Evolutionary conservation across 37 sponge, comb jelly and placozoan genomes (phyloP), one percentile per base, ranked within the genome.

Genomic region (Spongilla lacustris): DNA sequence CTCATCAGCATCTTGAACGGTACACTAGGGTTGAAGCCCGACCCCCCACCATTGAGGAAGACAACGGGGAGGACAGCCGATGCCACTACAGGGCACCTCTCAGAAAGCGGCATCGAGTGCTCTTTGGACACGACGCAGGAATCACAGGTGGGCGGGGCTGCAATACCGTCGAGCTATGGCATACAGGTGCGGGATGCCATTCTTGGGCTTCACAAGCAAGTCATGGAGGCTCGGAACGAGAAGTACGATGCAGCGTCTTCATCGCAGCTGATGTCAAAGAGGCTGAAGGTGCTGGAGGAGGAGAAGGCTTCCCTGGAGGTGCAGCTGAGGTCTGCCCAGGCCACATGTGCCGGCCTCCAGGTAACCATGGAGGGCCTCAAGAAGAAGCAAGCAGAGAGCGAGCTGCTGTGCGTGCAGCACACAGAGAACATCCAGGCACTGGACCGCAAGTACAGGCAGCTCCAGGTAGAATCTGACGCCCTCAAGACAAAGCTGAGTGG

Each of bases 41-140:
- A 46, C 46, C 46, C 25, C 14, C 68, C 79, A 26, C n/a, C 78
- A 37, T 8, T n/a, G 1, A 26, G 77, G 0, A 6, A 21, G 19
- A 77, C 25, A 27, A 46, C 1, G 77, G 36, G 27, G 2, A 14
- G 27, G 26, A 23, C 78, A 38, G 30, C 74, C 37, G 23, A 26
- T n/a, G n/a, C n/a, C 36, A 1, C 12, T 50, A 22, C 37, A 26
- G 46, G 28, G 33, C 23, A 36, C 24, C 78, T 24, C 22, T 83
- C 68, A 23, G 91, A 91, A 30, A 86, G 91, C 82, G 91, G 87
- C 2, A 28, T 91, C 4, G 91, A 67, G 9, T 36, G 67, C 33
- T 86, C 72, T 24, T 38, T 82, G 19, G 30, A 46, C 14, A 26
- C 2, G 3, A 9, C 34, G 1, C 82, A 82, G 24, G 75, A 22